Conservation (phyloP, 2,888 invertebrate genomes). For the Dione juno region DNA sequence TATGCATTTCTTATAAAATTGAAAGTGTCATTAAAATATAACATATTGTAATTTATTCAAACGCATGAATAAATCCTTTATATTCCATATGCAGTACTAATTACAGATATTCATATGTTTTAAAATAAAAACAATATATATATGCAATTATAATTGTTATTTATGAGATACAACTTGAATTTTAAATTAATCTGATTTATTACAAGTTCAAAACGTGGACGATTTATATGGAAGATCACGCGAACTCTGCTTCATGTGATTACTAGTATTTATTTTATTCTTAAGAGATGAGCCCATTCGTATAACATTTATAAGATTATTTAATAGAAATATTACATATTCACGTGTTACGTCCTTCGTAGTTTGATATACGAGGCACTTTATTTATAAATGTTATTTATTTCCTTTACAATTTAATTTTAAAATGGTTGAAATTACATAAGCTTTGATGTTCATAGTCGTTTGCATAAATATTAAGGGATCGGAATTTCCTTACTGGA, state of each 20-base stretch:
- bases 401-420: constrained; percentile 54
- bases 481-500: constrained; percentile 28
- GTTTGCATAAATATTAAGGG: constrained; percentile 44
- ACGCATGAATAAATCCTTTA: background rate
- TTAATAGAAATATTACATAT: constrained; percentile 48
- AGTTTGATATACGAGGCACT: constrained; percentile 73
- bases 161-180: constrained; percentile 21
- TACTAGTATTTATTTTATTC: constrained; percentile 31
- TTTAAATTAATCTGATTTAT: constrained; percentile 40
- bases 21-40: background rate
- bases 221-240: constrained; percentile 40
- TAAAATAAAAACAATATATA: background rate
- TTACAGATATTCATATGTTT: background rate
- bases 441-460: constrained; percentile 43
- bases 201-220: constrained; percentile 36
- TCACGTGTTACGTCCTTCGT: constrained; percentile 66
- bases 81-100: background rate
- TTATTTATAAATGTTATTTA: constrained; percentile 61
- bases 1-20: no score
- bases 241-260: constrained; percentile 36
- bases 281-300: constrained; percentile 22
- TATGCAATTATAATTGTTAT: constrained; percentile 27
- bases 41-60: background rate
- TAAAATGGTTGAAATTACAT: constrained; percentile 52
- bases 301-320: constrained; percentile 32